Conservation (phyloP, 2,113 vertebrate genomes). For the Burhinus bistriatus region DNA sequence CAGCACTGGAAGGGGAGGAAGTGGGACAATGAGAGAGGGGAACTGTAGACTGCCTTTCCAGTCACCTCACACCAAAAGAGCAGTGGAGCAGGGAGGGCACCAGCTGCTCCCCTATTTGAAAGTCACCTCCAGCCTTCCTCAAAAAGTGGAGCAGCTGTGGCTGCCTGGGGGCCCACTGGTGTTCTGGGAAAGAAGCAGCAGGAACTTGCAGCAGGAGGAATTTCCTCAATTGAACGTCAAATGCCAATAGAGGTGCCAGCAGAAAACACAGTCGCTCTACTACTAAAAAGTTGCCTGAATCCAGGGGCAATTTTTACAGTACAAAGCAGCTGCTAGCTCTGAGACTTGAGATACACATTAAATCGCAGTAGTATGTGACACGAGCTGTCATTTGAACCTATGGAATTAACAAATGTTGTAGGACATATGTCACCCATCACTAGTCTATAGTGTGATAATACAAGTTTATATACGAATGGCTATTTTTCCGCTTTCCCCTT, state of each 20-base stretch:
- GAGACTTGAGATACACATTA: not conserved
- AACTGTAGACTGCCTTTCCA: not conserved
- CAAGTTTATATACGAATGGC: not conserved
- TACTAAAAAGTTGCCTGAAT: not conserved
- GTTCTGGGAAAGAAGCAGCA: not conserved
- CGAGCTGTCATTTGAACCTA: not conserved
- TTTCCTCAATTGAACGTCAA: not conserved
- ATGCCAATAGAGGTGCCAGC: not conserved
- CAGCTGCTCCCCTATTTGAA: conserved; percentile 7
- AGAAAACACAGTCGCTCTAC: not conserved
- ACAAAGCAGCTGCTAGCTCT: not conserved
- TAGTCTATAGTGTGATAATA: not conserved
- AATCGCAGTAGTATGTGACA: not conserved
- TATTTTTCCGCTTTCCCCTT: not conserved
- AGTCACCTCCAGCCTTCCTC: not conserved
- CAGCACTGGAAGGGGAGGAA: not conserved
- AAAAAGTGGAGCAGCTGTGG: not conserved
- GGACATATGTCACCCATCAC: not conserved
- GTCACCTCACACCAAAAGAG: not conserved
- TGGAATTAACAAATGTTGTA: conserved; percentile 1
- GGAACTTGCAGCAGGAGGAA: not conserved
- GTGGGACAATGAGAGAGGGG: not conserved
- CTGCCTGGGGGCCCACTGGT: not conserved
- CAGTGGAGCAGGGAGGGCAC: not conserved
- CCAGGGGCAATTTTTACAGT: not conserved